Conservation (phyloP, 2,888 invertebrate genomes). For the Melitaea athalia region DNA sequence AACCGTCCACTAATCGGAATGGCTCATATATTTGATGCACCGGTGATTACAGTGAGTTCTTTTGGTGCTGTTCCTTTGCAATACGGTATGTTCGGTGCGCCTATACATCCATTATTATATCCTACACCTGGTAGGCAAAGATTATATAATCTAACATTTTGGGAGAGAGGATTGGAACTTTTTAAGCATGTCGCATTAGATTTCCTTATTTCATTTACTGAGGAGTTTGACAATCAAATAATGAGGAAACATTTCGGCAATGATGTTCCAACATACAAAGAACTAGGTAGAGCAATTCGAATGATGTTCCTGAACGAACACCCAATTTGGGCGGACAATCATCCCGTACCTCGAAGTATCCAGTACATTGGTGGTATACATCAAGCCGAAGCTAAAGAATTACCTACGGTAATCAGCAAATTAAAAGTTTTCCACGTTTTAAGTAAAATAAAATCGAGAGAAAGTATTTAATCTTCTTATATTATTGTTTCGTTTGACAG, state of each 20-base stretch:
- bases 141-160: constrained; percentile 43
- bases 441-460: constrained; percentile 59
- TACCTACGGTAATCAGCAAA: constrained; percentile 45
- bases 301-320: constrained; percentile 53
- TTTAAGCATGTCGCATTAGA: constrained; percentile 15
- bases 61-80: constrained; percentile 26
- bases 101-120: constrained; percentile 39
- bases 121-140: constrained; percentile 37
- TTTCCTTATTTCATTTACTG: constrained; percentile 9
- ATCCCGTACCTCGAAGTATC: constrained; percentile 51
- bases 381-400: constrained; percentile 43
- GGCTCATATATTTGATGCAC: constrained; percentile 39
- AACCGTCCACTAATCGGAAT: constrained; percentile 29
- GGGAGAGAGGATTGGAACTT: constrained; percentile 45
- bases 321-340: constrained; percentile 52
- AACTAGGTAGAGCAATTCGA: constrained; percentile 46
- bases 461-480: constrained; percentile 55
- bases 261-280: constrained; percentile 37
- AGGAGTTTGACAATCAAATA: constrained; percentile 38
- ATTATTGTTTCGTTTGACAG: constrained; percentile 41
- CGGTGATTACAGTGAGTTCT: constrained; percentile 42
- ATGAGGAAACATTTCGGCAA: constrained; percentile 42
- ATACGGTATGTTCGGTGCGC: constrained; percentile 35
- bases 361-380: constrained; percentile 55
- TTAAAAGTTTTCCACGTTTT: not conserved